phyloP scores from a whole-genome alignment of 2,797 vertebrate genomes.

The Chelonia mydas region DNA sequence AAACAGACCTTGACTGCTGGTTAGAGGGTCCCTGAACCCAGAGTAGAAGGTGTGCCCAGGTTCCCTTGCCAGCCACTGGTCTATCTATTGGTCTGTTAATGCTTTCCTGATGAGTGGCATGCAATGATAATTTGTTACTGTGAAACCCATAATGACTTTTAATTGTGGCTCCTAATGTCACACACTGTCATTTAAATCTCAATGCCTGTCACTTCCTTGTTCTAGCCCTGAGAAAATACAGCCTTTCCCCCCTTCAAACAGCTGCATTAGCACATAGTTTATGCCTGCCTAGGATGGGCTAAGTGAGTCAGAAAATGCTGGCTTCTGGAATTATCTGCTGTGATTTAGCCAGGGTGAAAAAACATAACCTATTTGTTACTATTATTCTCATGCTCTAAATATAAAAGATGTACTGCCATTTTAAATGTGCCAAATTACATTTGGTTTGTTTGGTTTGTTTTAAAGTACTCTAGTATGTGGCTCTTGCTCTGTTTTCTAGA shows the following conservation, averaged over 20 bases:
- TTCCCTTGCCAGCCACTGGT: not conserved
- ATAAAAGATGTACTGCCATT: not conserved
- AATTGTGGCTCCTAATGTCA: conserved; percentile 74
- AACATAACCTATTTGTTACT: not conserved
- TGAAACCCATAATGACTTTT: conserved; percentile 72
- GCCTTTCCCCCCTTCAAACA: conserved; percentile 58
- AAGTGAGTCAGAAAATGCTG: conserved; percentile 50
- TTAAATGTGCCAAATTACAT: not conserved
- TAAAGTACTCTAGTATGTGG: not conserved
- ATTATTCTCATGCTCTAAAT: not conserved
- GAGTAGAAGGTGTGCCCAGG: too few species aligned
- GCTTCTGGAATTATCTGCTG: conserved; percentile 39
- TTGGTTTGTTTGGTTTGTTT: not conserved
- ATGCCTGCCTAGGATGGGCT: conserved; percentile 14
- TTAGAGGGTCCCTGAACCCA: too few species aligned
- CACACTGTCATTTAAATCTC: conserved; percentile 75
- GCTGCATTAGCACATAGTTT: conserved; percentile 57
- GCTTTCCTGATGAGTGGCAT: conserved; percentile 66
- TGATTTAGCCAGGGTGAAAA: not conserved
- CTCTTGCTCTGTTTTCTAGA: not conserved
- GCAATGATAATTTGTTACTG: conserved; percentile 73
- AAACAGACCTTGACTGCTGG: too few species aligned
- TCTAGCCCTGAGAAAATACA: conserved; percentile 60
- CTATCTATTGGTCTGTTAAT: conserved; percentile 70
- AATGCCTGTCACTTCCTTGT: conserved; percentile 60